Conservation (phyloP, 2,113 vertebrate species). For the Vulpes ferrilata region DNA sequence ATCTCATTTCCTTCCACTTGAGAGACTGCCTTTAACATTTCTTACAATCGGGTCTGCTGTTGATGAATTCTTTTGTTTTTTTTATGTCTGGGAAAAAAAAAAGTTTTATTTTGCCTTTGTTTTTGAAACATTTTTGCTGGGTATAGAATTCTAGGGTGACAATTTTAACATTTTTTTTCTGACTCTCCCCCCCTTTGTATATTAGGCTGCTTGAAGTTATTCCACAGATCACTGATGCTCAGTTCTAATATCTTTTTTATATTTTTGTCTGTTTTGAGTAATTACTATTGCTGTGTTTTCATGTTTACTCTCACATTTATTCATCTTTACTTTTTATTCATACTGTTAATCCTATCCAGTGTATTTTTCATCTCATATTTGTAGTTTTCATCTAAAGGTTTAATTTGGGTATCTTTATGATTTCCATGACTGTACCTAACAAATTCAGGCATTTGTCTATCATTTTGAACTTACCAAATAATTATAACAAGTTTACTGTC, state of each 20-base stretch:
- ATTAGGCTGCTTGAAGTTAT: neutral
- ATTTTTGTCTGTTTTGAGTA: neutral
- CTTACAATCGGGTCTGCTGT: neutral
- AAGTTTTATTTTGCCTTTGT: neutral
- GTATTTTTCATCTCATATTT: neutral
- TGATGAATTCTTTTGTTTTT: neutral
- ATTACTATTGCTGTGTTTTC: neutral
- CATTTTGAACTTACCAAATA: neutral
- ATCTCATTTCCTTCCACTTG: neutral
- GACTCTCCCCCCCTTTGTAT: neutral
- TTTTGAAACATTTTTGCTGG: neutral
- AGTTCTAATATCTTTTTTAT: neutral
- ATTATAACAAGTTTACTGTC: neutral
- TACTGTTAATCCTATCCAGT: neutral
- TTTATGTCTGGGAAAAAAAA: neutral
- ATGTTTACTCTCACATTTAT: neutral
- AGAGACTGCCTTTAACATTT: constrained; percentile 19
- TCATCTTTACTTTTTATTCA: neutral
- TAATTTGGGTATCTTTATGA: neutral
- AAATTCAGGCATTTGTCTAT: neutral
- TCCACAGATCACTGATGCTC: neutral
- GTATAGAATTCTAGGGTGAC: neutral
- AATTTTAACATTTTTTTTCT: neutral
- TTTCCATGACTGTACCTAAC: neutral
- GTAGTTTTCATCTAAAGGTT: neutral